Base-by-base conservation (phyloP, 1,140 invertebrate species). In the Bemisia tabaci region DNA sequence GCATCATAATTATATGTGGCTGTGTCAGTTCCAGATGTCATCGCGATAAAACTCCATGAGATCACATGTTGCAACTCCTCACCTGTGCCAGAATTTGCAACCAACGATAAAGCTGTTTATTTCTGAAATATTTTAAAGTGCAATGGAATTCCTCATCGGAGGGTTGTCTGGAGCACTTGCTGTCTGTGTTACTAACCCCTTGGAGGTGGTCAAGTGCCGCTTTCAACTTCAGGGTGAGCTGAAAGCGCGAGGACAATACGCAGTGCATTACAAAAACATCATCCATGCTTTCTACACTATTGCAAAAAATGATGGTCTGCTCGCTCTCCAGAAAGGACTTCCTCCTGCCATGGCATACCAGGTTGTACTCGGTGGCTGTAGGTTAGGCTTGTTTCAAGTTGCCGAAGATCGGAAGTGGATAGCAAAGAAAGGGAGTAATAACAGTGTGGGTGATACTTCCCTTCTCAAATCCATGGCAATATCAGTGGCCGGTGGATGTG, bases 141-240 rank as follows among this genome's bases (percentile, higher is more conserved):
- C n/a, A n/a, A 80, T 80, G 70, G 87, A 88, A 71, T 87, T 87
- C 74, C 67, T 76, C 0, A 75, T 86, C 12, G 86, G 84, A 12
- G 86, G 81, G 1, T n/a, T 82, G 22, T 81, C 85, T 1, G 84
- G 85, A 0, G 80, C 82, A 63, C 81, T 84, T 24, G 86, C 87
- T 5, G 84, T 84, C 25, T 76, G 84, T 68, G 83, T 88, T 68
- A 87, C 85, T 2, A 89, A 89, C 72, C 87, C 86, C 0, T 75
- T 95, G 39, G 93, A 97, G 75, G 90, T 95, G 1, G 83, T 94
- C 0, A 96, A 96, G 79, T 94, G 91, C 2, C 82, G 92, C n/a
- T 84, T 95, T 72, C 93, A 96, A 75, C 78, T 95, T 0, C 93
- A 95, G 77, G 93, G 93, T 11, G 93, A 96, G 75, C 74, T 95